Evolutionary conservation across 1,140 invertebrate species (phyloP), one percentile per base, ranked within the genome.

Genomic region (Drosophila sulfurigaster): DNA sequence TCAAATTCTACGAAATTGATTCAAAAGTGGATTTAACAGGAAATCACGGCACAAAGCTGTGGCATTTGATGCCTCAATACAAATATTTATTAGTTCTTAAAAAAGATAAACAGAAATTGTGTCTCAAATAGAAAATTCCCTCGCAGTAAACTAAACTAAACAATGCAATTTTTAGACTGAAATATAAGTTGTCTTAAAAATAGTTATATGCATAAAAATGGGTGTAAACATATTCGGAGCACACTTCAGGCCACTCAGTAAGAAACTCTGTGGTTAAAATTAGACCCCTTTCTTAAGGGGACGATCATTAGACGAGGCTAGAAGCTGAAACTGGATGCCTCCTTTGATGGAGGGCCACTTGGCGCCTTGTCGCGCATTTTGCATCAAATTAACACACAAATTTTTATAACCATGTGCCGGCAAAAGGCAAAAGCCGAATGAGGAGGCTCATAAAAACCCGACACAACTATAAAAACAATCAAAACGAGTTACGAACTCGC

Each of bases 301-400:
- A 32, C 71, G 81, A 89, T 81, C 85, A 76, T 89, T 88, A 88
- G 68, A 75, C 30, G 16, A 30, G 16, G 7, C 8, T 4, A 41
- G 38, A 49, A 25, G 20, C 20, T 25, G 51, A 63, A 69, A 57
- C 58, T 63, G 57, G 43, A 38, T 38, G 35, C 41, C 43, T 35
- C n/a, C 32, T 32, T 32, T 56, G 13, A 5, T 52, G 20, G 25
- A 1, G 54, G 35, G 65, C 13, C 68, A 72, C 43, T 59, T 72
- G 73, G 56, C 59, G 66, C 65, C 83, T 71, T 88, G 73, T 87
- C 83, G 83, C 81, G 52, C 72, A 76, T 88, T 88, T 87, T 78
- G 76, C 85, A 85, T 81, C 85, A 81, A 81, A 81, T 89, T 89
- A 89, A 89, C 85, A 89, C 85, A 89, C 78, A 85, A 78, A 85